These are phyloP conservation scores for Dryobotodes eremita DNA, from an alignment of 2,888 invertebrate genomes.

Conservation along the genomic window DNA sequence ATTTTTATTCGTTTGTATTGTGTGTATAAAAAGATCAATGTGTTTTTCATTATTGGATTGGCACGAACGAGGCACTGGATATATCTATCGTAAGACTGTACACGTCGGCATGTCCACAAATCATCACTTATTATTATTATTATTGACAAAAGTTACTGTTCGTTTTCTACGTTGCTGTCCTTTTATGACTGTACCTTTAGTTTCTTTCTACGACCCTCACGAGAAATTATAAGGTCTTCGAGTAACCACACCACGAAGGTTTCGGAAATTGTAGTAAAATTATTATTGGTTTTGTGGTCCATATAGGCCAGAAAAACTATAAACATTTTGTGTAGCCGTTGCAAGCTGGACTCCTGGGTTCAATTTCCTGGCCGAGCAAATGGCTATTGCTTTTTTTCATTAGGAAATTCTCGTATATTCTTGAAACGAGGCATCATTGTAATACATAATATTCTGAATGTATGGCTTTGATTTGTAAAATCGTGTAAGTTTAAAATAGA, in stretches of 20 bases:
- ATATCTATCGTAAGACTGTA: background rate
- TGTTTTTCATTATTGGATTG: background rate
- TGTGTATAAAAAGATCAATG: too few relatives aligned
- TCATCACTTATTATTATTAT: constrained; percentile 32
- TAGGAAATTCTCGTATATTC: background rate
- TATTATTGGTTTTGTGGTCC: constrained; percentile 30
- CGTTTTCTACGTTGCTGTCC: constrained; percentile 15
- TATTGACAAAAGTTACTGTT: constrained; percentile 7
- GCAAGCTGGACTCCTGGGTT: constrained; percentile 12
- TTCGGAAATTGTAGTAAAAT: constrained; percentile 28
- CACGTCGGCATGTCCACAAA: background rate
- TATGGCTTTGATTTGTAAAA: background rate
- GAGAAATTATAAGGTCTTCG: constrained; percentile 34
- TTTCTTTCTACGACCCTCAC: constrained; percentile 23
- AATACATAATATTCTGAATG: background rate
- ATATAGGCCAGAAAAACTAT: constrained; percentile 3
- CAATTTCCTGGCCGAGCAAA: background rate
- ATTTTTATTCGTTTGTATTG: too few relatives aligned
- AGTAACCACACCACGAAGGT: constrained; percentile 6
- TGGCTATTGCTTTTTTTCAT: background rate
- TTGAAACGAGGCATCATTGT: background rate
- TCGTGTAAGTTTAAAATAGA: background rate
- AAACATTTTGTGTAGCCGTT: background rate
- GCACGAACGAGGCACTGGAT: background rate
- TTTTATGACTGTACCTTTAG: constrained; percentile 45